Evolutionary conservation across 2,113 vertebrate genomes (phyloP).

Genomic region (Empidonax alnorum): DNA sequence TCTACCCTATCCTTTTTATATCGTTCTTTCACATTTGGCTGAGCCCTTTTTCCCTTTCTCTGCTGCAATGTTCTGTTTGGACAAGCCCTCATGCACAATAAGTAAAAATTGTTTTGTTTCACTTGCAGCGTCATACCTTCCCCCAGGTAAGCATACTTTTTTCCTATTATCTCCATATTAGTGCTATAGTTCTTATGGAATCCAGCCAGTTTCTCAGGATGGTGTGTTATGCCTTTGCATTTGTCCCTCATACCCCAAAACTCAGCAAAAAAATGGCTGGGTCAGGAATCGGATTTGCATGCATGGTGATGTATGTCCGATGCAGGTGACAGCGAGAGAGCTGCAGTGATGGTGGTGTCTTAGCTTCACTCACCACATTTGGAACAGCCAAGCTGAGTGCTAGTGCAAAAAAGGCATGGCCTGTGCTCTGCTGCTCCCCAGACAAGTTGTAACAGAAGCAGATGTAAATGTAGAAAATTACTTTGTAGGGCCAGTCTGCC

Average conservation of each 20-base stretch:
- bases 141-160: slow-evolving; percentile 36
- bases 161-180: neutral
- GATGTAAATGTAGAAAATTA: neutral
- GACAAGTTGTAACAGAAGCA: neutral
- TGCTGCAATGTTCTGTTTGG: neutral
- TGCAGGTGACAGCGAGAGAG: neutral
- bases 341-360: neutral
- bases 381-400: neutral
- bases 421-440: neutral
- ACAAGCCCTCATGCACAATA: neutral
- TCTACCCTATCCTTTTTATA: neutral
- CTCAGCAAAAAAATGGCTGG: neutral
- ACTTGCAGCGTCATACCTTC: slow-evolving; percentile 54
- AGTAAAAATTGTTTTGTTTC: neutral
- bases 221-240: neutral
- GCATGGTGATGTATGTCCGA: neutral
- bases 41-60: neutral
- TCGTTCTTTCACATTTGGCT: neutral
- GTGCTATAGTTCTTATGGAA: neutral
- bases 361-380: neutral
- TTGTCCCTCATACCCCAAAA: neutral
- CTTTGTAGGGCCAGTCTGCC: neutral
- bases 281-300: neutral
- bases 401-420: neutral
- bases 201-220: neutral